A percentile compares a stretch with the other conserved stretches of the same genome.
These are phyloP conservation scores for Diorhabda sublineata DNA, from an alignment of 1,140 invertebrate species.

Conservation along the genomic window DNA sequence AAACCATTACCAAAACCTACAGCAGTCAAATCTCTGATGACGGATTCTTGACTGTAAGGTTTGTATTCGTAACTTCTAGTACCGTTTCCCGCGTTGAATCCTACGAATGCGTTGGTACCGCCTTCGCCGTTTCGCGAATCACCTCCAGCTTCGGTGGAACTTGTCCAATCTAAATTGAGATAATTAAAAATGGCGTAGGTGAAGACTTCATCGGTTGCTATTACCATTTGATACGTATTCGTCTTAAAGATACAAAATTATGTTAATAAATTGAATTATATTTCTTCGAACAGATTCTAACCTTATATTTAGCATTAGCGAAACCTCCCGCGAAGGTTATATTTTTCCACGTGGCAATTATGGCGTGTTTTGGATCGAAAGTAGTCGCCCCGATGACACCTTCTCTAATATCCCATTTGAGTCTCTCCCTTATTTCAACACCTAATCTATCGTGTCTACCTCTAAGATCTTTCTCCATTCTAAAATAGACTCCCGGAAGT, in stretches of 20 bases:
- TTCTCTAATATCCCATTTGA: conserved; percentile 84
- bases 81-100: conserved; percentile 94
- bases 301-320: conserved; percentile 70
- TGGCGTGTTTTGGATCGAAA: conserved; percentile 84
- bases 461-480: conserved; percentile 64
- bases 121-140: conserved; percentile 82
- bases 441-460: conserved; percentile 76
- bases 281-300: conserved; percentile 45
- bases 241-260: conserved; percentile 57
- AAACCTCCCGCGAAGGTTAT: conserved; percentile 88
- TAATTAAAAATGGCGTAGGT: conserved; percentile 96
- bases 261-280: not conserved
- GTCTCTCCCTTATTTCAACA: conserved; percentile 78
- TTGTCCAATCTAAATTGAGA: conserved; percentile 82
- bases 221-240: conserved; percentile 90
- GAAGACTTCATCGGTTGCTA: conserved; percentile 90
- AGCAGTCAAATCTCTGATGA: conserved; percentile 73
- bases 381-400: conserved; percentile 87
- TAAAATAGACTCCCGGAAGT: conserved; percentile 75
- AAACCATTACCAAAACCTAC: conserved; percentile 85
- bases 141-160: conserved; percentile 85
- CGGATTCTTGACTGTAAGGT: conserved; percentile 84
- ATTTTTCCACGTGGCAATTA: conserved; percentile 95
- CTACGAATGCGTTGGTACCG: conserved; percentile 83
- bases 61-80: conserved; percentile 85